Evolutionary conservation across 2,797 vertebrate genomes (phyloP).

Genomic region (Crocodylus rhombifer): DNA sequence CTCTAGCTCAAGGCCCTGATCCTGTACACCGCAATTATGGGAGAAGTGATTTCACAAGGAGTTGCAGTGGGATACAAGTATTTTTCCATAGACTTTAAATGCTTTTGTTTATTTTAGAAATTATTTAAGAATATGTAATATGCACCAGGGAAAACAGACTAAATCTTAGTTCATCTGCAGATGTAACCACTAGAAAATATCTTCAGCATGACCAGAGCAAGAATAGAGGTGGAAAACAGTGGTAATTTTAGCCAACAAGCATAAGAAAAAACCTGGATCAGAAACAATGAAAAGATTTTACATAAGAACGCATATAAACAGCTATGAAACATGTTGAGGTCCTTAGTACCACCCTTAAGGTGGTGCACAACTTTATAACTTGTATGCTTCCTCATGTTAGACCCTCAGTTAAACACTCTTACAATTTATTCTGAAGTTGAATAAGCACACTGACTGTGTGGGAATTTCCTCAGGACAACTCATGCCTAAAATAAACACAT

Average conservation of each 20-base stretch:
- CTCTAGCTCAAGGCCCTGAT: not conserved
- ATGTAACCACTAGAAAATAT: not conserved
- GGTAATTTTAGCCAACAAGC: not conserved
- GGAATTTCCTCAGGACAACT: not conserved
- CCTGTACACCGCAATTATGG: not conserved
- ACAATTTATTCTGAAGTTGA: not conserved
- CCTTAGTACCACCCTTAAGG: not conserved
- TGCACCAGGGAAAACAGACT: not conserved
- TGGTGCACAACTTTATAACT: not conserved
- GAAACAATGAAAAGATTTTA: not conserved
- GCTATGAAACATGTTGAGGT: not conserved
- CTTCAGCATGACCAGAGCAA: not conserved
- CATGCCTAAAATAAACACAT: not conserved
- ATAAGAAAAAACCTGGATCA: not conserved
- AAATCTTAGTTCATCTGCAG: not conserved
- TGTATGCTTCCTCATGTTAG: not conserved
- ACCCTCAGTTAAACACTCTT: not conserved
- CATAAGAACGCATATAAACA: not conserved
- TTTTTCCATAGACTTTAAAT: not conserved
- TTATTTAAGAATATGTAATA: not conserved
- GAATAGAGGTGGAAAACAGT: not conserved
- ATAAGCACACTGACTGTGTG: not conserved
- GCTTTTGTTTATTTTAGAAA: not conserved
- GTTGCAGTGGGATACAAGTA: not conserved
- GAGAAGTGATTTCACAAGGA: not conserved